Conservation (phyloP, 2,113 vertebrate genomes). For the Apodemus sylvaticus region DNA sequence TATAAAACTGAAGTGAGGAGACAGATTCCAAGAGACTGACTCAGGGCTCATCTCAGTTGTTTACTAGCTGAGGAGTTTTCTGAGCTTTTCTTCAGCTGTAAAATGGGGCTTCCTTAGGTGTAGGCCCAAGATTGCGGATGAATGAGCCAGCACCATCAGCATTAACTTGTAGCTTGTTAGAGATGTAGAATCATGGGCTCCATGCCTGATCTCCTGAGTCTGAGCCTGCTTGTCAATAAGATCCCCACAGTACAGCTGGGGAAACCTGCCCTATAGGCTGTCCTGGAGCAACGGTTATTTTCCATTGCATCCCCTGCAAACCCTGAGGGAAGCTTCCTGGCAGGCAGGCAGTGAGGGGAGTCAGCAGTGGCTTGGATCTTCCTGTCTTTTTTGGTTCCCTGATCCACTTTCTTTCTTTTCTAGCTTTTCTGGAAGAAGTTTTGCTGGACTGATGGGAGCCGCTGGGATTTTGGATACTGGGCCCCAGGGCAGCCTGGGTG, state of each 20-base stretch:
- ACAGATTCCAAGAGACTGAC: background rate
- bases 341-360: background rate
- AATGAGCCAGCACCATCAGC: background rate
- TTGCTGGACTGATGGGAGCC: background rate
- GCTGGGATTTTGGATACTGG: constrained; percentile 66
- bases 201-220: background rate
- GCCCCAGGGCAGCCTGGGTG: rapidly evolving
- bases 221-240: background rate
- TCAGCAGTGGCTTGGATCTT: background rate
- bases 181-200: background rate
- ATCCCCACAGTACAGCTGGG: background rate
- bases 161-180: background rate
- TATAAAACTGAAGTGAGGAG: background rate
- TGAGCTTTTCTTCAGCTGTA: background rate
- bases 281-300: no score
- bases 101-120: background rate
- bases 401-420: background rate
- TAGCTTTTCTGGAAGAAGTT: rapidly evolving
- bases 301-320: background rate
- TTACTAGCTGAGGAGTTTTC: background rate
- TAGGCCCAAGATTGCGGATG: no score
- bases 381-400: background rate
- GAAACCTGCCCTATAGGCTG: background rate
- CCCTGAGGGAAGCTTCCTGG: no score
- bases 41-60: background rate